Base-by-base conservation (phyloP, 2,888 invertebrate genomes). In the Meandrusa payeni region DNA sequence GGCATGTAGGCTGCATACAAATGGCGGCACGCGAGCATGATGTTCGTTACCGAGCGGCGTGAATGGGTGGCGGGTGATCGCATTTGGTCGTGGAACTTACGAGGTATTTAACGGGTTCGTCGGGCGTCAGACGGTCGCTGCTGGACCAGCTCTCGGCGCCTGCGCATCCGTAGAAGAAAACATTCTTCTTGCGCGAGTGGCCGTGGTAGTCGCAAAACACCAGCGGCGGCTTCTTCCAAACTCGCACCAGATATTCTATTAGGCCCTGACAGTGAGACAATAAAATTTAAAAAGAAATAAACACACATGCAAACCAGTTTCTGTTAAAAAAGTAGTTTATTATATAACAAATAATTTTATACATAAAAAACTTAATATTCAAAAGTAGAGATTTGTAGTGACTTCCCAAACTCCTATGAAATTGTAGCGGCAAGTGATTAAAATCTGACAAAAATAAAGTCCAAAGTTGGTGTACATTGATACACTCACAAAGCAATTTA, bases 101-200 rank as follows among this genome's bases (percentile, higher is more conserved):
- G 64, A 91, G 82, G 66, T 90, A 91, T 61, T 91, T 90, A 53
- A 89, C 82, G 22, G 90, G 90, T 58, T 90, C 88, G 58, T 91
- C 91, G 7, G 78, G 79, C 46, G 83, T 64, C 26, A 87, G 72
- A 38, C 88, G 74, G 70, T 93, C 93, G 60, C 76, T 87, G 57
- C 88, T 89, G 72, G 89, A 90, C 93, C 93, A 93, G 57, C 92
- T 92, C 68, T 91, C 90, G 31, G 90, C 89, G 55, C 88, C 87
- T 36, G 92, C 93, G 77, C 95, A 96, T 9, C 95, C 95, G 72
- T 94, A 95, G 61, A 95, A 90, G 83, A 96, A 96, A 52, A 95
- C 93, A 68, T 95, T 95, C 85, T 95, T 94, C 74, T 93, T 91
- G 41, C 95, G 89, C 49, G 95, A 96, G 78, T 96, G 96, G 0